A percentile compares a stretch with the other conserved stretches of the same genome.
Evolutionary conservation across 2,797 vertebrate species (phyloP).

Genomic region (Epinephelus coioides): DNA sequence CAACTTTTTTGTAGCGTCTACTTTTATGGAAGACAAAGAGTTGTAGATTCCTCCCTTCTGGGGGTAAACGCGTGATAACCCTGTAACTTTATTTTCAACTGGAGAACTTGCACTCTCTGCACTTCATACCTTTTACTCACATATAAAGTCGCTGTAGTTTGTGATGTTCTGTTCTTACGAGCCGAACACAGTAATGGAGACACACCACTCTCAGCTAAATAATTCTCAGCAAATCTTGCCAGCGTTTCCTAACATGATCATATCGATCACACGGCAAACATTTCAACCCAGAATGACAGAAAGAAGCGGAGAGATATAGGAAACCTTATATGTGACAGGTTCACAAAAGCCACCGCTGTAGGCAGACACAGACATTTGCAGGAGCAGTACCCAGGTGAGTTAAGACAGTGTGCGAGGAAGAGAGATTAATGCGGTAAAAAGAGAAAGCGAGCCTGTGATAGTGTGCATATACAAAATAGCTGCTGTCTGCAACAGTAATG

Average conservation of each 20-base stretch:
- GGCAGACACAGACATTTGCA: slow-evolving; percentile 68
- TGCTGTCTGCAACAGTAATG: slow-evolving; percentile 83
- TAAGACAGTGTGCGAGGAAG: slow-evolving; percentile 43
- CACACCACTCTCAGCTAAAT: slow-evolving; percentile 39
- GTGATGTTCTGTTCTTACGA: slow-evolving; percentile 51
- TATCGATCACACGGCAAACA: slow-evolving; percentile 78
- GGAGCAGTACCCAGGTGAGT: slow-evolving; percentile 70
- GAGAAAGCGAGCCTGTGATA: slow-evolving; percentile 72
- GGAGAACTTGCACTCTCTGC: slow-evolving; percentile 60
- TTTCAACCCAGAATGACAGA: slow-evolving; percentile 59
- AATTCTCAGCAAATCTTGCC: slow-evolving; percentile 69
- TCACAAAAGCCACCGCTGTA: slow-evolving; percentile 73
- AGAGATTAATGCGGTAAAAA: slow-evolving; percentile 69
- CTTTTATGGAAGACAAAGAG: slow-evolving; percentile 21
- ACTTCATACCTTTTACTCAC: slow-evolving; percentile 43
- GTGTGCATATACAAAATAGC: slow-evolving; percentile 82
- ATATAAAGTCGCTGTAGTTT: slow-evolving; percentile 31
- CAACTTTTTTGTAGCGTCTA: slow-evolving; percentile 8
- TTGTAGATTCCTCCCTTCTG: slow-evolving; percentile 16
- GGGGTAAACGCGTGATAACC: slow-evolving; percentile 18
- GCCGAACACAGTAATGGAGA: slow-evolving; percentile 36
- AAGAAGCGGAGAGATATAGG: slow-evolving; percentile 43
- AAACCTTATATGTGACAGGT: slow-evolving; percentile 66
- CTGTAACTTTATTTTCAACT: slow-evolving; percentile 58
- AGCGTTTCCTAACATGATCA: slow-evolving; percentile 60